Conservation (phyloP, 2,888 invertebrate genomes). For the Agrotis puta region DNA sequence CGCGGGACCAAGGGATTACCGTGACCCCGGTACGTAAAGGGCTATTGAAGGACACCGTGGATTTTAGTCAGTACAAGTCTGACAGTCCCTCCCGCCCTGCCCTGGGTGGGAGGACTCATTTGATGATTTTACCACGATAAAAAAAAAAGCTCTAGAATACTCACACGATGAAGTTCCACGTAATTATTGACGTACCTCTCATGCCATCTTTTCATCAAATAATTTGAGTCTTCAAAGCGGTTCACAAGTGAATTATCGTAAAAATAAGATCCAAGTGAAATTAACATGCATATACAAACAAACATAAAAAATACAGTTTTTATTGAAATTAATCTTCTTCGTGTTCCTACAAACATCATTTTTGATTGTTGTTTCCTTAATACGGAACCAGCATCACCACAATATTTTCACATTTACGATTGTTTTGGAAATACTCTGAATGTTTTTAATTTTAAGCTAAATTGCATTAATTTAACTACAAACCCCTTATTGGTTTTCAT, state of each 20-base stretch:
- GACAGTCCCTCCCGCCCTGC: no score
- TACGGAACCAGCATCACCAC: not conserved
- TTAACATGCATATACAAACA: conserved; percentile 31
- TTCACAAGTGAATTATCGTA: not conserved
- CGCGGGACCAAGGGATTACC: no score
- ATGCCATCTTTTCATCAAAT: conserved; percentile 30
- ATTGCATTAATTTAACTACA: not conserved
- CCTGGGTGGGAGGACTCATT: no score
- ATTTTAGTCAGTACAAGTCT: no score
- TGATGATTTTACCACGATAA: no score
- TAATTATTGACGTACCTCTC: conserved; percentile 41
- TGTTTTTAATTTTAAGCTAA: not conserved
- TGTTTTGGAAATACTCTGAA: not conserved
- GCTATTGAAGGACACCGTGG: no score
- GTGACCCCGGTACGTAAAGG: no score
- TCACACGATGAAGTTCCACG: conserved; percentile 64
- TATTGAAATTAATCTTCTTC: conserved; percentile 11
- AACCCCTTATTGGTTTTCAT: not conserved
- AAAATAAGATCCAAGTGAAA: conserved; percentile 25
- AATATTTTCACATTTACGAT: conserved; percentile 13
- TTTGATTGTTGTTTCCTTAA: not conserved
- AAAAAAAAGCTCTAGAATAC: conserved; percentile 26
- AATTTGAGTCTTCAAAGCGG: not conserved
- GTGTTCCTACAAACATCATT: not conserved
- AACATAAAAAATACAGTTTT: conserved; percentile 35